Conservation (phyloP, 1,140 invertebrate genomes). For the Antheraea pernyi region DNA sequence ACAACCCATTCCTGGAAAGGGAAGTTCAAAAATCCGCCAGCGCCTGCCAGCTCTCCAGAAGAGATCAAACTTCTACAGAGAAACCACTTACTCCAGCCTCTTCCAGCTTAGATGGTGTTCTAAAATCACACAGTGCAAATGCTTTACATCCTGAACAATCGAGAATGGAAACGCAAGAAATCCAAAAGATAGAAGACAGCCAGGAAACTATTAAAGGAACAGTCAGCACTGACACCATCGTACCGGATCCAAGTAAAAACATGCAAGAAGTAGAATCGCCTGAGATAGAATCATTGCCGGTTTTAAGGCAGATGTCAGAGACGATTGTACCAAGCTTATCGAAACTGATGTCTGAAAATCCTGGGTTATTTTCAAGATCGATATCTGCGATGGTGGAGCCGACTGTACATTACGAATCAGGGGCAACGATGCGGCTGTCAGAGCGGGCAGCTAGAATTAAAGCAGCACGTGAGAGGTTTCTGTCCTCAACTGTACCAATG, state of each 20-base stretch:
- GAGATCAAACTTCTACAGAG: conserved; percentile 56
- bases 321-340: conserved; percentile 46
- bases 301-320: conserved; percentile 57
- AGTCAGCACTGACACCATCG: conserved; percentile 61
- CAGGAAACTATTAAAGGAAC: conserved; percentile 44
- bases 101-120: conserved; percentile 49
- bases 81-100: conserved; percentile 49
- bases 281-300: conserved; percentile 26
- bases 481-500: conserved; percentile 63
- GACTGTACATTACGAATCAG: conserved; percentile 18
- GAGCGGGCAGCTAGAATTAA: conserved; percentile 80
- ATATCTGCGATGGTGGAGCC: conserved; percentile 49
- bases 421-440: conserved; percentile 38
- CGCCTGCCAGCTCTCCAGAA: conserved; percentile 70
- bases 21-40: conserved; percentile 82
- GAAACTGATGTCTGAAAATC: conserved; percentile 45
- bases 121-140: conserved; percentile 69
- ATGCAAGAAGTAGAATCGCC: conserved; percentile 21
- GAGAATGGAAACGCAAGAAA: conserved; percentile 17
- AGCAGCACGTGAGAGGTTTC: conserved; percentile 83
- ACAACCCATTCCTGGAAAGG: conserved; percentile 75
- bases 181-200: conserved; percentile 40
- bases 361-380: conserved; percentile 52
- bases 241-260: conserved; percentile 41
- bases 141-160: conserved; percentile 54